Percentiles rank a stretch among this genome's conserved stretches.
Evolutionary conservation across 2,888 invertebrate genomes (phyloP).

Genomic region (Acronicta alni): DNA sequence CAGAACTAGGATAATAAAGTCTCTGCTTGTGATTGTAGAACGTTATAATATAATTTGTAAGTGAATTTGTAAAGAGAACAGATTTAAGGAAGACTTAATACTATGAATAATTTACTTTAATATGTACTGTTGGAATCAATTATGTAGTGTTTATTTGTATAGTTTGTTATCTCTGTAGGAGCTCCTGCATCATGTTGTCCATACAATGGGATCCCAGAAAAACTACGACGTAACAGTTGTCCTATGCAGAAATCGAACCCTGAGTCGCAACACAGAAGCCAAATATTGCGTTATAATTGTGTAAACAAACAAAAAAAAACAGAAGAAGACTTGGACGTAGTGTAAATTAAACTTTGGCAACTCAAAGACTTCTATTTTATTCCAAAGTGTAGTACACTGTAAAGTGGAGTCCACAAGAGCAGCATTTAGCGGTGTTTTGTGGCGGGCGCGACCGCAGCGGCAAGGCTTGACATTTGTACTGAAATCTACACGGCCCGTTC

Average conservation of each 20-base stretch:
- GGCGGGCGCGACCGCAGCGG: conserved; percentile 59
- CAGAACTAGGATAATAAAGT: conserved; percentile 11
- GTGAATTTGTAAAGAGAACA: no score
- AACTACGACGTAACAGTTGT: no score
- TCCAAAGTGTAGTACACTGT: conserved; percentile 45
- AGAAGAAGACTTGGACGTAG: conserved; percentile 4
- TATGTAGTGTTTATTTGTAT: no score
- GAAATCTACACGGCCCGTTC: conserved; percentile 58
- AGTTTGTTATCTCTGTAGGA: no score
- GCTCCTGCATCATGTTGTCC: no score
- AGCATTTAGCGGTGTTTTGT: conserved; percentile 59
- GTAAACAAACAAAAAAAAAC: not conserved
- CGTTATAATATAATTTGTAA: not conserved
- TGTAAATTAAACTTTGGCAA: conserved; percentile 17
- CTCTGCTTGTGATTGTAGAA: conserved; percentile 2
- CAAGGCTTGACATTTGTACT: conserved; percentile 61
- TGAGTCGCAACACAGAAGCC: no score
- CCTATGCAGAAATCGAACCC: no score
- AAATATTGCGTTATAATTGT: not conserved
- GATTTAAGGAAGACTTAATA: no score
- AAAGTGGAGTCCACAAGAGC: conserved; percentile 56
- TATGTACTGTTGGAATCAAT: no score
- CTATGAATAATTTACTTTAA: no score
- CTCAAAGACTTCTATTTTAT: conserved; percentile 37
- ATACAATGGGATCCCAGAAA: no score